phyloP scores from a whole-genome alignment of 2,888 invertebrate genomes.

The Polietes domitor region DNA sequence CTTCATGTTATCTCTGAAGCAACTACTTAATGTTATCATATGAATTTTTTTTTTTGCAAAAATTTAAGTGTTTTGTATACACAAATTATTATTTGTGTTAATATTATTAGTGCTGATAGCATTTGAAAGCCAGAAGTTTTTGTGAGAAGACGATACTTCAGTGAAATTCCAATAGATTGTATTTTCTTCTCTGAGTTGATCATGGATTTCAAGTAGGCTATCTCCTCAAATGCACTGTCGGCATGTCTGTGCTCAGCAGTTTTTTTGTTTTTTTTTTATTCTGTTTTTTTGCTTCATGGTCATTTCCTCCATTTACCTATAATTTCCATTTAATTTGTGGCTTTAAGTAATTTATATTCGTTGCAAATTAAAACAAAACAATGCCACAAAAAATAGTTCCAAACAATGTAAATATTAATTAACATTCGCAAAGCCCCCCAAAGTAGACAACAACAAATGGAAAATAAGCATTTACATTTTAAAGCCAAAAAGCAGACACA shows the following conservation, averaged over 20 bases:
- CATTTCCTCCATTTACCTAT: slow-evolving; percentile 1
- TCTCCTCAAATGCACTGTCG: not conserved
- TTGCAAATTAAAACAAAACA: slow-evolving; percentile 21
- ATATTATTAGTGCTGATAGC: not conserved
- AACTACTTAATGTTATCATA: not conserved
- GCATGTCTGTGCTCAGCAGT: not conserved
- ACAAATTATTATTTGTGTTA: not conserved
- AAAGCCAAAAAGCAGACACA: not conserved
- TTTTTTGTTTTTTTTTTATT: not conserved
- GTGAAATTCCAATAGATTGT: no score
- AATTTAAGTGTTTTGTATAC: not conserved
- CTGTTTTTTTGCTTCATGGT: not conserved
- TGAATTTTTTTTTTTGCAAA: no score
- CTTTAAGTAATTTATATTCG: slow-evolving; percentile 8
- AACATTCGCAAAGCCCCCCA: not conserved
- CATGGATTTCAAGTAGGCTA: no score
- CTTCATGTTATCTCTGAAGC: not conserved
- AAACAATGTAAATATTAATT: slow-evolving; percentile 8
- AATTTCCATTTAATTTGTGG: slow-evolving; percentile 4
- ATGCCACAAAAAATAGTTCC: not conserved
- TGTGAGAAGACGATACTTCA: no score
- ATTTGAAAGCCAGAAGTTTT: not conserved
- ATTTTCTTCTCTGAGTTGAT: no score
- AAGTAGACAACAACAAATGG: not conserved
- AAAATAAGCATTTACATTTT: not conserved